Evolutionary conservation across 1,140 invertebrate genomes (phyloP), one percentile per base, ranked within the genome.

Genomic region (Leptinotarsa texana): DNA sequence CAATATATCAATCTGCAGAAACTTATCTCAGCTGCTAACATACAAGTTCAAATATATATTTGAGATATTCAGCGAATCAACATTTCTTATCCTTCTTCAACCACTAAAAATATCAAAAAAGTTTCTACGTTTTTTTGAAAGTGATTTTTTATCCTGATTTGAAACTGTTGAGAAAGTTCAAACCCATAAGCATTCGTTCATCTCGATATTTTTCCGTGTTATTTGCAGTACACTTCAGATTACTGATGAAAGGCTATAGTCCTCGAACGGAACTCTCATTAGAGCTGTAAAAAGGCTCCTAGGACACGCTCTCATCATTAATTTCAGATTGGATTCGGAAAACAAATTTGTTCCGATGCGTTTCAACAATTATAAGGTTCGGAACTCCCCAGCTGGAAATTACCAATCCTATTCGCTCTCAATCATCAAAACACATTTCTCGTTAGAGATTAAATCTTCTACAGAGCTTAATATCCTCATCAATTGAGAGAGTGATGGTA

Each of bases 401-500:
- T 57, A 57, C 51, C 51, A 57, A 57, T 57, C 51, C 51, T 13
- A 57, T 57, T 5, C 17, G 51, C 17, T 57, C 51, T n/a, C 51
- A 57, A 57, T 57, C 51, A 57, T 57, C 51, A 57, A 57, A 57
- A 57, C 51, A 57, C 51, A 57, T 57, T 57, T 57, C 51, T 57
- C 51, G 51, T 57, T 57, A 15, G n/a, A 57, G 51, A 57, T 57
- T 57, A 18, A 15, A 57, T 15, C 51, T 57, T 57, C 15, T 57
- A 17, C 51, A 57, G 8, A 42, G 51, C 51, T 57, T 4, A 57
- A 57, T 57, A 57, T 57, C 15, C 15, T 57, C 51, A 57, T 57
- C 51, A 57, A 57, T 57, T 17, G 51, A 57, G 51, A 57, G 51
- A 57, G 51, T 18, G 51, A 13, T 57, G n/a, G 51, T 57, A 57